These are phyloP conservation scores for Zosterops japonicus DNA, from an alignment of 2,113 vertebrate genomes.

Conservation along the genomic window DNA sequence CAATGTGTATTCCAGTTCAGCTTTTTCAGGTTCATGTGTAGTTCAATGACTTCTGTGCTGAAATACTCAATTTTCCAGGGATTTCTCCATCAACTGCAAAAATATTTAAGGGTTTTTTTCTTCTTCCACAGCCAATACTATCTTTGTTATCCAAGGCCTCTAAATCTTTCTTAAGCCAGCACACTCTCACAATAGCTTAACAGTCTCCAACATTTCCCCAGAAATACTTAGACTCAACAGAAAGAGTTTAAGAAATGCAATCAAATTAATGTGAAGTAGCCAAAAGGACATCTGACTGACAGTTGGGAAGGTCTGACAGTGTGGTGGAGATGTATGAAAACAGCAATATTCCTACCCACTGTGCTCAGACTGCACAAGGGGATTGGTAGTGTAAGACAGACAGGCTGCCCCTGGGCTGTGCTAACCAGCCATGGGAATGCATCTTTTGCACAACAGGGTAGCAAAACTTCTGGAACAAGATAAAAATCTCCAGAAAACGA, in stretches of 20 bases:
- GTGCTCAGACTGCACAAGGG: not conserved
- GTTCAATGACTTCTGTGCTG: not conserved
- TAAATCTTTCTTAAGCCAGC: conserved; percentile 24
- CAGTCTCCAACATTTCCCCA: not conserved
- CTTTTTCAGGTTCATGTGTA: not conserved
- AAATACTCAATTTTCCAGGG: conserved; percentile 2
- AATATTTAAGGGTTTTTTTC: not conserved
- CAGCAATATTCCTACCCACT: not conserved
- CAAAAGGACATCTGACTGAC: not conserved
- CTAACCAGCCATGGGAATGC: not conserved
- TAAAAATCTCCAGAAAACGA: not conserved
- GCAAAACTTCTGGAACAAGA: not conserved
- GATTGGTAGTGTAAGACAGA: not conserved
- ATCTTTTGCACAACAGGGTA: not conserved
- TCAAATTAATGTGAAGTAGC: not conserved
- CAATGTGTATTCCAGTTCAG: not conserved
- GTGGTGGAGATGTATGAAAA: not conserved
- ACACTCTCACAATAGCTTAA: not conserved
- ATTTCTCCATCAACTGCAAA: not conserved
- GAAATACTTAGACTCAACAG: not conserved
- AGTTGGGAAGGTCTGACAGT: not conserved
- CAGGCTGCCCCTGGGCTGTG: not conserved
- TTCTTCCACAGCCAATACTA: not conserved
- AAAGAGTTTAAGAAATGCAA: not conserved
- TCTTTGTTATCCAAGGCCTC: not conserved